Percentiles rank a stretch among this genome's conserved stretches.
phyloP scores from a whole-genome alignment of 1,140 invertebrate species.

The Cydia fagiglandana region DNA sequence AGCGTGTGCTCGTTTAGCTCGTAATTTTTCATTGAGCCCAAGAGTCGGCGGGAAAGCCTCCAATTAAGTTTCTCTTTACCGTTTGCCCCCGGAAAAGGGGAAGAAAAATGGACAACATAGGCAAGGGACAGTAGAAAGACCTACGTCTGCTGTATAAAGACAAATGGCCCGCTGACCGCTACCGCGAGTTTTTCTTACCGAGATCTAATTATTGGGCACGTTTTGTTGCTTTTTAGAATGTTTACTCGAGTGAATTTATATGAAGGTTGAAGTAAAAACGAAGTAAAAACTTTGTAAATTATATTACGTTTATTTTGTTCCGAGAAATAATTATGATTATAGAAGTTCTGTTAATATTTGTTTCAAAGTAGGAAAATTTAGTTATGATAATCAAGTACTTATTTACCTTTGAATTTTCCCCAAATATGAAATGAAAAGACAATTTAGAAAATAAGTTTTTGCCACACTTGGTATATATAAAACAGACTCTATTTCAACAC shows the following conservation, averaged over 20 bases:
- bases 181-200: not conserved
- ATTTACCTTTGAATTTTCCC: too few species aligned
- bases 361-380: too few species aligned
- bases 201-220: constrained; percentile 24
- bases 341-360: too few species aligned
- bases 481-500: too few species aligned
- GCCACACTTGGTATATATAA: too few species aligned
- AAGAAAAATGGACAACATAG: constrained; percentile 38
- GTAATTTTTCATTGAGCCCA: constrained; percentile 78
- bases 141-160: constrained; percentile 27
- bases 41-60: constrained; percentile 70
- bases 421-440: too few species aligned
- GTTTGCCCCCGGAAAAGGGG: constrained; percentile 35
- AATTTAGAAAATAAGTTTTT: too few species aligned
- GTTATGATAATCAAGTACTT: too few species aligned
- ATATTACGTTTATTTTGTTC: too few species aligned
- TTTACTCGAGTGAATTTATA: not conserved
- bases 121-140: constrained; percentile 30
- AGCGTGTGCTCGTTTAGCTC: constrained; percentile 73
- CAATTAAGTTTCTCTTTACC: constrained; percentile 75
- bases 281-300: too few species aligned
- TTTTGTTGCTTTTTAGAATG: constrained; percentile 17
- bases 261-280: too few species aligned
- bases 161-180: constrained; percentile 9
- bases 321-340: too few species aligned